Evolutionary conservation across 2,888 invertebrate genomes (phyloP).

Genomic region (Odontocerum albicorne): DNA sequence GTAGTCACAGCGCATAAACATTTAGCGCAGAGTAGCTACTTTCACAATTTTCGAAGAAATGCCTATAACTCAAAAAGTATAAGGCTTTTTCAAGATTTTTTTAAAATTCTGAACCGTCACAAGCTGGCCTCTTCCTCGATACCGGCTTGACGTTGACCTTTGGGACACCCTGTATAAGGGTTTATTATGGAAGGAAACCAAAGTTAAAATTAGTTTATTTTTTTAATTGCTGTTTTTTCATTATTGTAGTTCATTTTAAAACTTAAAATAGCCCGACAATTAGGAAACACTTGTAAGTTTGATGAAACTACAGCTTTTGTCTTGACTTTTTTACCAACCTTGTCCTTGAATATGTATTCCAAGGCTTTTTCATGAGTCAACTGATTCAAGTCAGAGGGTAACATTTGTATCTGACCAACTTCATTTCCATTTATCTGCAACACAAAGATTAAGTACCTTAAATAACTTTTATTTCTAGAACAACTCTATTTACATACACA

Average conservation of each 20-base stretch:
- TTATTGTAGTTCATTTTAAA: constrained; percentile 42
- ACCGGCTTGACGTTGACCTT: no score
- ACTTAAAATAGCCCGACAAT: constrained; percentile 51
- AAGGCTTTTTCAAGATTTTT: no score
- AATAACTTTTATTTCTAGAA: not conserved
- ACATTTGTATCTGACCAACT: constrained; percentile 49
- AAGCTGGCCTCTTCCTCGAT: no score
- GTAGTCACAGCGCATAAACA: no score
- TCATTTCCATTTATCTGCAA: constrained; percentile 54
- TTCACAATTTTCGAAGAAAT: no score
- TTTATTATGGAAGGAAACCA: no score
- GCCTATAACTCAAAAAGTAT: no score
- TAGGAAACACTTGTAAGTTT: constrained; percentile 49
- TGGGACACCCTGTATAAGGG: no score
- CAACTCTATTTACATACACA: not conserved
- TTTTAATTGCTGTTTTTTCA: constrained; percentile 2
- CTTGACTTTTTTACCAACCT: constrained; percentile 44
- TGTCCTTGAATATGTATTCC: constrained; percentile 47
- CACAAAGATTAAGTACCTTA: constrained; percentile 9
- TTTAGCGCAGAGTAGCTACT: no score
- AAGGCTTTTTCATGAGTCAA: constrained; percentile 47
- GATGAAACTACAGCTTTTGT: constrained; percentile 45
- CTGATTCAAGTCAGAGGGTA: constrained; percentile 44
- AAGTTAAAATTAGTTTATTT: no score
- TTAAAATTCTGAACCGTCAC: no score